These are phyloP conservation scores for Homarus americanus DNA, from an alignment of 1,140 invertebrate species.

Conservation along the genomic window DNA sequence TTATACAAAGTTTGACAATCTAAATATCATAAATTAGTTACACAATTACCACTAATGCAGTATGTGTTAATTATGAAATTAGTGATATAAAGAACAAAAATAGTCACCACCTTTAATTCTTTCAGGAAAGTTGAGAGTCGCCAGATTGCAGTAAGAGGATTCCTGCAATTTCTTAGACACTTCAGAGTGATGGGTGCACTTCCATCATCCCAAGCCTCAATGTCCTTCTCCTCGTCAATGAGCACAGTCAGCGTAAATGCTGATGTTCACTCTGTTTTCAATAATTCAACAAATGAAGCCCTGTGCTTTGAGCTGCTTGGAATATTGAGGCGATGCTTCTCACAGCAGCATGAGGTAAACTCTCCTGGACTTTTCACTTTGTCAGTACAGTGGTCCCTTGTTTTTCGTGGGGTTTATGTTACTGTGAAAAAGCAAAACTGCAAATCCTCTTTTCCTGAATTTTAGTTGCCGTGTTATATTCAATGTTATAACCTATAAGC, in stretches of 20 bases:
- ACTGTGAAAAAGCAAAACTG: too few species aligned
- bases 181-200: slow-evolving; percentile 78
- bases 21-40: too few species aligned
- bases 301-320: slow-evolving; percentile 79
- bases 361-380: too few species aligned
- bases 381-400: too few species aligned
- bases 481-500: too few species aligned
- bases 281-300: slow-evolving; percentile 78
- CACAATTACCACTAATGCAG: too few species aligned
- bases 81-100: not conserved
- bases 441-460: too few species aligned
- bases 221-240: slow-evolving; percentile 76
- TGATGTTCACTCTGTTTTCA: slow-evolving; percentile 75
- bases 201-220: slow-evolving; percentile 78
- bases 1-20: too few species aligned
- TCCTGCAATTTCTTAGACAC: slow-evolving; percentile 78
- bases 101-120: not conserved
- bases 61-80: too few species aligned
- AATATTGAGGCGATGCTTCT: slow-evolving; percentile 78
- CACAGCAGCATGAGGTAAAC: slow-evolving; percentile 77
- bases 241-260: slow-evolving; percentile 76
- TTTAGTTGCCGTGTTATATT: too few species aligned
- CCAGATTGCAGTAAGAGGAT: slow-evolving; percentile 79
- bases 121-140: slow-evolving; percentile 78
- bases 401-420: too few species aligned